Conservation (phyloP, 2,797 vertebrate genomes). For the Neomorphus geoffroyi region DNA sequence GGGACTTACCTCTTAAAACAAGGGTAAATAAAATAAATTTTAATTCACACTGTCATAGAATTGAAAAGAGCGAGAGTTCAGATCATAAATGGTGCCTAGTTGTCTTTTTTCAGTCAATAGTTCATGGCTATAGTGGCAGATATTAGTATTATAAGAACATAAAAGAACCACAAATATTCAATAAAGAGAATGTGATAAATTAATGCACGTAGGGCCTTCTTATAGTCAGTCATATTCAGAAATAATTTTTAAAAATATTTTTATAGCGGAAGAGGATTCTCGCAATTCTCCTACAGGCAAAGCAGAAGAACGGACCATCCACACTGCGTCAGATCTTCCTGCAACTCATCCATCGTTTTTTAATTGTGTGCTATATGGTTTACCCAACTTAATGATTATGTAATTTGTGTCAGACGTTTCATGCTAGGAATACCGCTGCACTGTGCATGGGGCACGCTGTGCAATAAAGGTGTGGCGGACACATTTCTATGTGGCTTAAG, state of each 20-base stretch:
- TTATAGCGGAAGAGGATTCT: conserved; percentile 6
- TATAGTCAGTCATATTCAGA: neutral
- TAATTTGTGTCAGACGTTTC: conserved; percentile 48
- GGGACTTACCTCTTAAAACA: neutral
- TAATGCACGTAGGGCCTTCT: neutral
- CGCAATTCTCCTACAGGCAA: neutral
- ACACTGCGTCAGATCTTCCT: neutral
- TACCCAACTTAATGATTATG: conserved; percentile 79
- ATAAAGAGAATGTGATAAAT: neutral
- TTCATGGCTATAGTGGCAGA: neutral
- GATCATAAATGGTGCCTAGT: neutral
- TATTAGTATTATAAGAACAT: neutral
- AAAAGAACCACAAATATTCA: neutral
- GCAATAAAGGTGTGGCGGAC: neutral
- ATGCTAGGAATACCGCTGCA: neutral
- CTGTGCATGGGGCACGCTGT: neutral
- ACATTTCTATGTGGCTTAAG: neutral
- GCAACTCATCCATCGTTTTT: conserved; percentile 59
- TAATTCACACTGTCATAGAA: neutral
- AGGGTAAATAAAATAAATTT: neutral
- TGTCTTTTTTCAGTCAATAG: neutral
- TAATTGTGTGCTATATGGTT: conserved; percentile 84
- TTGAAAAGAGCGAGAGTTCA: neutral
- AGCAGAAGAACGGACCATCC: neutral
- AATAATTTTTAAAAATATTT: neutral